These are phyloP conservation scores for Melierax canorus DNA, from an alignment of 2,113 vertebrate species.

Conservation along the genomic window DNA sequence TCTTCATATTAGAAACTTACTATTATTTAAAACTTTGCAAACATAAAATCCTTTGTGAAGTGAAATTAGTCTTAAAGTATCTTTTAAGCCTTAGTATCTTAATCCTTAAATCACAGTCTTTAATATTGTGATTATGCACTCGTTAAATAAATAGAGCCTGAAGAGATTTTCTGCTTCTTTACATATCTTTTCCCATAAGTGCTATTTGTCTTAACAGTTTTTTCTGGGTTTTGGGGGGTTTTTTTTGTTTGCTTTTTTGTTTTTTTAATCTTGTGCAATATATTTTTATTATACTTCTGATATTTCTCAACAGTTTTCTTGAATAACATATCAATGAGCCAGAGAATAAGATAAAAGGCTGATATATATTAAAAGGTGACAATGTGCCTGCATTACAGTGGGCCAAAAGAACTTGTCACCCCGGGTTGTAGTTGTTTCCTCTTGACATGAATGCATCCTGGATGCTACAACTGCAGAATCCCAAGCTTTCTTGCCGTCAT, in stretches of 20 bases:
- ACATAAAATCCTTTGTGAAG: neutral
- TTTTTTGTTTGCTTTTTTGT: neutral
- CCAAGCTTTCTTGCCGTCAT: neutral
- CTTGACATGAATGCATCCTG: neutral
- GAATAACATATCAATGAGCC: neutral
- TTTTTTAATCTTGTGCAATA: neutral
- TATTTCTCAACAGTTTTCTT: neutral
- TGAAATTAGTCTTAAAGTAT: neutral
- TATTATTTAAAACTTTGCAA: neutral
- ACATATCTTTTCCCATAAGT: neutral
- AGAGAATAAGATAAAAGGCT: neutral
- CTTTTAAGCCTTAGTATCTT: neutral
- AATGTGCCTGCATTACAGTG: neutral
- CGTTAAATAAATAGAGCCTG: neutral
- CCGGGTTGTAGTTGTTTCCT: neutral
- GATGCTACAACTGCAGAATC: neutral
- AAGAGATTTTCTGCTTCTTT: constrained; percentile 5
- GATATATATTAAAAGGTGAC: neutral
- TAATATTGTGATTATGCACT: neutral
- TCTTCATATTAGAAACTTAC: neutral
- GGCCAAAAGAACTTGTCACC: neutral
- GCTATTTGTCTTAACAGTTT: neutral
- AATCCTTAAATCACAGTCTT: constrained; percentile 27
- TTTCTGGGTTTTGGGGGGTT: no score
- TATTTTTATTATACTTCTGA: neutral